Base-by-base conservation (phyloP, 2,888 invertebrate genomes). In the Campopleginae sp. region DNA sequence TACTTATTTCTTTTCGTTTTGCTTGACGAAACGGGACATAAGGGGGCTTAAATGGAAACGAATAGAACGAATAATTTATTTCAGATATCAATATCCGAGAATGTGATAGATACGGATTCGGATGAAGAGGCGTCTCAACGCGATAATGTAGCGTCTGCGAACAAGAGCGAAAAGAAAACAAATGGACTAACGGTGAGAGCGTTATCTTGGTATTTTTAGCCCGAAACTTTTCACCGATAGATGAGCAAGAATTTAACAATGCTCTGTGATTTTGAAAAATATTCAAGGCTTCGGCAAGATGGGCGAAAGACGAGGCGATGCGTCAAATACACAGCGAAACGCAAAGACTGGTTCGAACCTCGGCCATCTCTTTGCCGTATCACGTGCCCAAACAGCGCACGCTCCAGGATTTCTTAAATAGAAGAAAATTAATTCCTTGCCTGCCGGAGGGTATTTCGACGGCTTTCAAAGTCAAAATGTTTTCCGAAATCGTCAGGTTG, bases 291-390 rank as follows among this genome's bases (percentile, higher is more conserved):
- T 89, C 91, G 4, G 75, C 81, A 42, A 89, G 93, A 87, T 90
- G 90, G 77, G 88, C 92, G 0, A 93, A 93, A 44, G 94, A 96
- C 90, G 95, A 96, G 89, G 96, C 96, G 83, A 96, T 96, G 94
- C 95, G 96, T 88, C 95, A 96, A 89, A 97, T 98, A 86, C 96
- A 96, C 91, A 97, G 98, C 92, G 98, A 98, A 93, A 97, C 97
- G 0, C 98, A 98, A 93, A 95, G 98, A 79, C 95, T 97, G 94
- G 92, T 97, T 12, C 95, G 98, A 88, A 97, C 98, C 92, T 96
- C 96, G 23, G 94, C 95, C 82, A 95, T 98, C 12, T 96, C 96
- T 58, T 94, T 98, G 51, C 98, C 98, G 0, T 98, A 98, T 92
- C 98, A 98, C 92, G 96, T 96, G 90, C 98, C 98, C 1, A 97